A percentile compares a stretch with the other conserved stretches of the same genome.
These are phyloP conservation scores for Malaclemys terrapin DNA, from an alignment of 2,113 vertebrate genomes.

Conservation along the genomic window DNA sequence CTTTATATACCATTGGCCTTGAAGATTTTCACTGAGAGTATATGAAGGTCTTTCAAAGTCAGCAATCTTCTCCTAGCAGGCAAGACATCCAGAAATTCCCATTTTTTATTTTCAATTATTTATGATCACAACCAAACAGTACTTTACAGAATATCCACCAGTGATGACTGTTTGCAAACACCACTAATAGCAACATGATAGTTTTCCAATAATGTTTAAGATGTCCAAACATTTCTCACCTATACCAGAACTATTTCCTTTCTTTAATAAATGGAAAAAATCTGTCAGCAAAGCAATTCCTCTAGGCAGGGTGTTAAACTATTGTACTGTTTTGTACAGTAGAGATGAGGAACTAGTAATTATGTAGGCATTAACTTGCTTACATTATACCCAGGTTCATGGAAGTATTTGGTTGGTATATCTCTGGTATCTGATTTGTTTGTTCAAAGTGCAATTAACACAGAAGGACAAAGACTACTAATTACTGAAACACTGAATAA, in stretches of 20 bases:
- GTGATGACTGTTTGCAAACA: background rate
- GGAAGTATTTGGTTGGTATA: background rate
- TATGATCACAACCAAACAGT: slow-evolving; percentile 6
- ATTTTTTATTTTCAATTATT: background rate
- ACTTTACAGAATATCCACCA: background rate
- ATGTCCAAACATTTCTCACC: background rate
- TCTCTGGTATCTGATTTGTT: background rate
- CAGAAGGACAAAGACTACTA: background rate
- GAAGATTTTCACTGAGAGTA: background rate
- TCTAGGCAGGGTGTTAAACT: background rate
- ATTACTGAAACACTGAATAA: background rate
- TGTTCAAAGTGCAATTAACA: background rate
- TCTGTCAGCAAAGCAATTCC: background rate
- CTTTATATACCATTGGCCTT: background rate
- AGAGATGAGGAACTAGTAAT: background rate
- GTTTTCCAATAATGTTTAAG: background rate
- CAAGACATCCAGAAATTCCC: background rate
- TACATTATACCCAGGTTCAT: background rate
- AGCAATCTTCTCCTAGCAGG: background rate
- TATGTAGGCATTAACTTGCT: background rate
- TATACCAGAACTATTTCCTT: background rate
- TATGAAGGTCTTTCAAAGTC: background rate
- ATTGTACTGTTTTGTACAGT: background rate
- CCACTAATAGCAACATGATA: rapidly evolving
- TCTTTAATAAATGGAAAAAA: background rate